Conservation (phyloP, 1,140 invertebrate genomes). For the Sinella curviseta region DNA sequence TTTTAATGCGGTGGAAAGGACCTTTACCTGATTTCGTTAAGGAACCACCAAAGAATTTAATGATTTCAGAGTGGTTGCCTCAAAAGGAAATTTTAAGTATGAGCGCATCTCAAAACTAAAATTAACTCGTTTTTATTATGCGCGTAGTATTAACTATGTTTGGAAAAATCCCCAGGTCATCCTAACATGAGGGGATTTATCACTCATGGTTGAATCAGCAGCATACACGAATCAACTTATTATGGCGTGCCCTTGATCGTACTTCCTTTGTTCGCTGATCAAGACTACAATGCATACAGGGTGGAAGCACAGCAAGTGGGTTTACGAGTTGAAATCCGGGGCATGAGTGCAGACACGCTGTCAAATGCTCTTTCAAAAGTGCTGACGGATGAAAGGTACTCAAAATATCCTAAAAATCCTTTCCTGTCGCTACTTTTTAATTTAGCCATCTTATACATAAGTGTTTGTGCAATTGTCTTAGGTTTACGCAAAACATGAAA, state of each 20-base stretch:
- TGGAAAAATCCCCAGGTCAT: no score
- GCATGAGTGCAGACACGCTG: constrained; percentile 30
- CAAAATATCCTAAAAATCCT: background rate
- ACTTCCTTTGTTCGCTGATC: constrained; percentile 44
- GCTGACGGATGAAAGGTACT: constrained; percentile 40
- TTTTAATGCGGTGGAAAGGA: constrained; percentile 41
- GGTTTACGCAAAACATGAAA: constrained; percentile 53
- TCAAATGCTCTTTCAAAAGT: constrained; percentile 31
- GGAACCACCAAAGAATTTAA: constrained; percentile 13
- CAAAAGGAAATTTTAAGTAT: constrained; percentile 30
- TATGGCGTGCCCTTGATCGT: constrained; percentile 44
- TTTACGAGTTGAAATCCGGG: constrained; percentile 37
- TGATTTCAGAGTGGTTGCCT: constrained; percentile 38
- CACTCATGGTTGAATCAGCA: constrained; percentile 46
- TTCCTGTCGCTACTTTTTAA: background rate
- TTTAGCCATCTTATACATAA: constrained; percentile 29
- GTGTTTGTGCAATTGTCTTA: constrained; percentile 36
- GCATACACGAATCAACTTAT: constrained; percentile 42
- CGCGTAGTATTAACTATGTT: no score
- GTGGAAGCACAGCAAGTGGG: constrained; percentile 37
- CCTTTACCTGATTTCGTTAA: constrained; percentile 4
- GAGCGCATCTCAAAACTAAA: background rate
- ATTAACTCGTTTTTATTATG: no score
- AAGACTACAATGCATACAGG: constrained; percentile 36
- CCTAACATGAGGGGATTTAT: constrained; percentile 41